Conservation (phyloP, 2,113 vertebrate species). For the Passer domesticus region DNA sequence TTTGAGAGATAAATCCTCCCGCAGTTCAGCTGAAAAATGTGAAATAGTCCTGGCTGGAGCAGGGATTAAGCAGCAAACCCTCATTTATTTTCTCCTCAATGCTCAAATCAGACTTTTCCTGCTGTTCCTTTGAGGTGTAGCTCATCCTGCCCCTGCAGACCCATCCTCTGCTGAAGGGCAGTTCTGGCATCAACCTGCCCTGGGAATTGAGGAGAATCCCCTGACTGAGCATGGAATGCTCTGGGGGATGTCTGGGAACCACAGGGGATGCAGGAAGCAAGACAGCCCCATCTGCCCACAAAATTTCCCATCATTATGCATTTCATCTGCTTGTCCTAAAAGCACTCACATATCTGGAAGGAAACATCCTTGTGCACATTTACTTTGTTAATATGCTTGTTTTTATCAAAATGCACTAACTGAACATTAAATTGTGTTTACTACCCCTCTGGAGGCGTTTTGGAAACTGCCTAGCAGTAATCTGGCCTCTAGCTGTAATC, state of each 20-base stretch:
- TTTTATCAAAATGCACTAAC: neutral
- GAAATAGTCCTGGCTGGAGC: neutral
- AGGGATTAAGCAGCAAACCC: neutral
- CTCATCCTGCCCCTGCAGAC: neutral
- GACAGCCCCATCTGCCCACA: neutral
- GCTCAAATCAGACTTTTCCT: neutral
- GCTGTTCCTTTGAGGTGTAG: neutral
- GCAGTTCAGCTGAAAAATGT: neutral
- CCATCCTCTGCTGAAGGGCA: neutral
- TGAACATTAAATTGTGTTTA: neutral
- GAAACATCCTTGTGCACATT: neutral
- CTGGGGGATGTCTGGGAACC: neutral
- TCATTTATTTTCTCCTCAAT: neutral
- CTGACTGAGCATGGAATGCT: neutral
- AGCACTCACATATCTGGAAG: neutral
- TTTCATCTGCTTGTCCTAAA: neutral
- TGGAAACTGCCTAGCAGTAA: neutral
- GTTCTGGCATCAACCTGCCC: neutral
- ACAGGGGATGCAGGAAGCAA: neutral
- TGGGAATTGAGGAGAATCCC: neutral
- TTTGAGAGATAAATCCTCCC: conserved; percentile 32
- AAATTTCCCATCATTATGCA: neutral
- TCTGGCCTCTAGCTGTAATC: neutral
- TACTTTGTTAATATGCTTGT: neutral
- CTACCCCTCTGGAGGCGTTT: neutral